Evolutionary conservation across 2,797 vertebrate species (phyloP).

Genomic region (Artibeus lituratus): DNA sequence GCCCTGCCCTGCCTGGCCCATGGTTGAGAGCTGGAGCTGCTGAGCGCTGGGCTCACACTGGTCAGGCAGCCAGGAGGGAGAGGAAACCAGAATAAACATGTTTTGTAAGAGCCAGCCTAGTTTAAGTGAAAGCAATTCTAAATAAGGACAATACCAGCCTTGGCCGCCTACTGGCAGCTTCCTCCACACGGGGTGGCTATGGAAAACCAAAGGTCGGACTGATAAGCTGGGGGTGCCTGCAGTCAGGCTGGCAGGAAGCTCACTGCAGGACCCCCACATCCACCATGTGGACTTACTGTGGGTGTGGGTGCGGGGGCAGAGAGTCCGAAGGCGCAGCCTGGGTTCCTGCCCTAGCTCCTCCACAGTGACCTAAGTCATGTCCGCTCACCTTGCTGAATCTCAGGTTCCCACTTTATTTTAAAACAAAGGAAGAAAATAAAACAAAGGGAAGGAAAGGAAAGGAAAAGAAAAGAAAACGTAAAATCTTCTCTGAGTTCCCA

Average conservation of each 20-base stretch:
- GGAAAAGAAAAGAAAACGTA: fast-evolving
- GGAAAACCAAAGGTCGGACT: conserved; percentile 58
- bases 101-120: conserved; percentile 67
- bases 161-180: conserved; percentile 42
- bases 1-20: not conserved
- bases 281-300: not conserved
- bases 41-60: not conserved
- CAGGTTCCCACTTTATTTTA: not conserved
- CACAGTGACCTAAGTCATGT: not conserved
- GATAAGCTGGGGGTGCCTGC: conserved; percentile 51
- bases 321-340: not conserved
- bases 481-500: not conserved
- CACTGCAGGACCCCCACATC: not conserved
- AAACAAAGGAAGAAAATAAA: not conserved
- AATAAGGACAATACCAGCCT: conserved; percentile 70
- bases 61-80: conserved; percentile 62
- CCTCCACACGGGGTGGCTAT: conserved; percentile 18
- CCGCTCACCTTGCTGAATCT: not conserved
- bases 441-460: no score
- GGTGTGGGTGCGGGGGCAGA: not conserved
- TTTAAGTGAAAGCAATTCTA: conserved; percentile 72
- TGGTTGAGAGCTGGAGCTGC: not conserved
- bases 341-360: not conserved
- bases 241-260: conserved; percentile 16
- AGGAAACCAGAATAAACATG: conserved; percentile 76